A percentile compares a stretch with the other conserved stretches of the same genome.
Conservation (phyloP, 2,113 vertebrate species). For the Shinisaurus crocodilurus region DNA sequence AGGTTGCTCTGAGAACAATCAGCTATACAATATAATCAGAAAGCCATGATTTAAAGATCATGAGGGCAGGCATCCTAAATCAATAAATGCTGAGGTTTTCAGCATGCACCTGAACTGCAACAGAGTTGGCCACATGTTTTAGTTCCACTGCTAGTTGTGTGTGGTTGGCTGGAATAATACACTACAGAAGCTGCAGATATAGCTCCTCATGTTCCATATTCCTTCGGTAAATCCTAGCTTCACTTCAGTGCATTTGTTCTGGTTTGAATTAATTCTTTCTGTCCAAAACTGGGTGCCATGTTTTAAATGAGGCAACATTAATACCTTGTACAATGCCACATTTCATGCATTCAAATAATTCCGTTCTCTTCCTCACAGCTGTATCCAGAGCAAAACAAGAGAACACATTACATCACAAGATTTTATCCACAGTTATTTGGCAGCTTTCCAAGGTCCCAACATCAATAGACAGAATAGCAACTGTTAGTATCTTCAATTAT, state of each 20-base stretch:
- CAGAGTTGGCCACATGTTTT: no score
- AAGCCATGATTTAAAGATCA: no score
- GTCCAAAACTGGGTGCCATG: not conserved
- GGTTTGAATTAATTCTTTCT: not conserved
- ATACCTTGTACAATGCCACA: not conserved
- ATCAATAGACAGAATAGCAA: not conserved
- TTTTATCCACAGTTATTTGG: not conserved
- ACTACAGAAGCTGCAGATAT: not conserved
- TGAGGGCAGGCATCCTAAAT: no score
- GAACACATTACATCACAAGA: not conserved
- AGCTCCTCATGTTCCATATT: not conserved
- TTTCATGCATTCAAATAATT: not conserved
- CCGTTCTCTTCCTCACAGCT: not conserved
- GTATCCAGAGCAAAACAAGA: not conserved
- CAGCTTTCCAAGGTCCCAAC: not conserved
- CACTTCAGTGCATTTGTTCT: not conserved
- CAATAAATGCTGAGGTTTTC: no score
- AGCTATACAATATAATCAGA: no score
- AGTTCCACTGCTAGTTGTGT: not conserved
- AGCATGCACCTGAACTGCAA: no score
- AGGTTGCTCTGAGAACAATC: no score
- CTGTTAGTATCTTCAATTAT: not conserved
- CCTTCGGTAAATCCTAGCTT: not conserved
- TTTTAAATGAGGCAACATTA: not conserved
- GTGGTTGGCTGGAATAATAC: not conserved